A percentile compares a stretch with the other conserved stretches of the same genome.
phyloP scores from a whole-genome alignment of 2,113 vertebrate species.

The Leptobrachium leishanense region DNA sequence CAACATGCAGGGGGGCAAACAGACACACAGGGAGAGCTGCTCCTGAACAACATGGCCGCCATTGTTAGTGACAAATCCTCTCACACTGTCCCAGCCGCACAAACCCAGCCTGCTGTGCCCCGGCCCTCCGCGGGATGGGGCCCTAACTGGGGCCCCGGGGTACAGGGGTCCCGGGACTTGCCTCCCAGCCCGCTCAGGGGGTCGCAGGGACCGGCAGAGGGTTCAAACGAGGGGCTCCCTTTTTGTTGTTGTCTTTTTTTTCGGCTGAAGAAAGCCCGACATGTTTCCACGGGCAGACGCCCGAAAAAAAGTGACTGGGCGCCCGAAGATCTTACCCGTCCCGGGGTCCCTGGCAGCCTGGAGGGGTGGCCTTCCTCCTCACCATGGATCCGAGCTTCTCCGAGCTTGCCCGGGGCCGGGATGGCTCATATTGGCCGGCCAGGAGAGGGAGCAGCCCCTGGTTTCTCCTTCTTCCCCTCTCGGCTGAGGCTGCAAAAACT shows the following conservation, averaged over 20 bases:
- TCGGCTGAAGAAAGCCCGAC: conserved; percentile 70
- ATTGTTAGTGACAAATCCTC: conserved; percentile 98
- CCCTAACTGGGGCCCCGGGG: neutral
- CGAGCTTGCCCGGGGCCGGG: conserved; percentile 61
- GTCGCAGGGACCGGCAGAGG: conserved; percentile 16
- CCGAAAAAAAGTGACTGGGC: conserved; percentile 75
- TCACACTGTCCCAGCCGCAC: conserved; percentile 87
- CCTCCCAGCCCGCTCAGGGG: neutral
- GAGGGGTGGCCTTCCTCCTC: conserved; percentile 79
- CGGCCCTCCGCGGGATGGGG: neutral
- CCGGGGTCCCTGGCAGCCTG: conserved; percentile 69
- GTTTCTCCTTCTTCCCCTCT: conserved; percentile 59
- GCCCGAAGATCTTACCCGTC: conserved; percentile 69
- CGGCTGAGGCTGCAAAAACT: conserved; percentile 65
- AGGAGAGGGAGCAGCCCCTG: conserved; percentile 58
- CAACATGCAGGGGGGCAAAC: conserved; percentile 65
- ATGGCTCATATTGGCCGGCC: conserved; percentile 73
- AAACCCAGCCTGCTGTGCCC: conserved; percentile 64
- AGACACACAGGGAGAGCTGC: conserved; percentile 56
- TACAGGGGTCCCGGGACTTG: neutral
- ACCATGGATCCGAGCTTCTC: conserved; percentile 78
- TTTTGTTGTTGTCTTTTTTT: conserved; percentile 69
- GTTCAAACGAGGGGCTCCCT: conserved; percentile 2
- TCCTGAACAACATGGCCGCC: conserved; percentile 99
- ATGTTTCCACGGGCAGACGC: conserved; percentile 43